Evolutionary conservation across 2,113 vertebrate species (phyloP).

Genomic region (Ailurus styani): DNA sequence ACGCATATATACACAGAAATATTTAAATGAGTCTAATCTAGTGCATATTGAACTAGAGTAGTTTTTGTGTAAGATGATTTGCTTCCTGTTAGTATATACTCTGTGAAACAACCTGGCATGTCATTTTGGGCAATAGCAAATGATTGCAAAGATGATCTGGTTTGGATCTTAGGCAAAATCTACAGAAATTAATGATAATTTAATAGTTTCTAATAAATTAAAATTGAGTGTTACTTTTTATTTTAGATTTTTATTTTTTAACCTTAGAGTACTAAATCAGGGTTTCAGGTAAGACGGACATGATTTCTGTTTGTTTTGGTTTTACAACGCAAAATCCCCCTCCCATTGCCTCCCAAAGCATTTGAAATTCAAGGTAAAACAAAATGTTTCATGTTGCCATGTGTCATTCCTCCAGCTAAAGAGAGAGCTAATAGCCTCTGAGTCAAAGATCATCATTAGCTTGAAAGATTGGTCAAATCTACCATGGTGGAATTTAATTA

Average conservation of each 20-base stretch:
- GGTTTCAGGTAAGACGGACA: neutral
- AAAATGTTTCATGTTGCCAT: neutral
- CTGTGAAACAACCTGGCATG: neutral
- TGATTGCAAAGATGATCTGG: neutral
- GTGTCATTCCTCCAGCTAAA: neutral
- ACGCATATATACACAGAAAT: too few species aligned
- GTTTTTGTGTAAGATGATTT: neutral
- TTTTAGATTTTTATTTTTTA: neutral
- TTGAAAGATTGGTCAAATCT: neutral
- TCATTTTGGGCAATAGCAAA: neutral
- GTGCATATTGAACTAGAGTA: too few species aligned
- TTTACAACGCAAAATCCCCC: neutral
- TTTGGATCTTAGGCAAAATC: neutral
- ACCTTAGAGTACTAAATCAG: neutral
- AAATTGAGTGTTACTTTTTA: neutral
- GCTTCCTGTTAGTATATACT: neutral
- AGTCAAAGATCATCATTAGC: neutral
- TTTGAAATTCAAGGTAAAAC: neutral
- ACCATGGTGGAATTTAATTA: neutral
- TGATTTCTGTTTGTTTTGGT: neutral
- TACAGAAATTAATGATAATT: neutral
- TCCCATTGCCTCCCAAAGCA: neutral
- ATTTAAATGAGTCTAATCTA: too few species aligned
- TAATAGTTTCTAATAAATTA: neutral
- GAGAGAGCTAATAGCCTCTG: neutral